Evolutionary conservation across 2,113 vertebrate species (phyloP).

Genomic region (Aphyosemion australe): DNA sequence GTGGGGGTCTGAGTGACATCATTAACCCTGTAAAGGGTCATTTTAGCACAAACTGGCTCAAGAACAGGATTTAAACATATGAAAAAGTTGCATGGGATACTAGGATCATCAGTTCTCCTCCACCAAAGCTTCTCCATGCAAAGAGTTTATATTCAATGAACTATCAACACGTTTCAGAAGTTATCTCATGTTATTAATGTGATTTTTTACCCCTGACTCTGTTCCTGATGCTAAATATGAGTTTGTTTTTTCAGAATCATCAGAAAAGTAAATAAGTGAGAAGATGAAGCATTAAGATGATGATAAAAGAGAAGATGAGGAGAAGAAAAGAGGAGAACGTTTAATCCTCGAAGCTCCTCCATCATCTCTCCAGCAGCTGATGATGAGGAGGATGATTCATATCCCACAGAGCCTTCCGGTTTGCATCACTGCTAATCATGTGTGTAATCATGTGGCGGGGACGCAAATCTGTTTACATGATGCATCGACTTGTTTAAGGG

Average conservation of each 20-base stretch:
- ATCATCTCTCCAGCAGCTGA: slow-evolving; percentile 57
- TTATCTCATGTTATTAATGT: too few species aligned
- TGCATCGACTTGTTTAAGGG: neutral
- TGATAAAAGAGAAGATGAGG: neutral
- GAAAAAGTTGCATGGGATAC: too few species aligned
- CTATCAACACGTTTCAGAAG: too few species aligned
- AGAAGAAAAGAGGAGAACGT: slow-evolving; percentile 26
- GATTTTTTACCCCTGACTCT: too few species aligned
- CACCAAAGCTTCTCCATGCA: too few species aligned
- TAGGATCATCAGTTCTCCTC: too few species aligned
- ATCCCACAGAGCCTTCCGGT: slow-evolving; percentile 47
- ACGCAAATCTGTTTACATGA: slow-evolving; percentile 14
- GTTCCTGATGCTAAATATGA: neutral
- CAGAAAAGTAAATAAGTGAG: neutral
- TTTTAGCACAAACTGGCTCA: too few species aligned
- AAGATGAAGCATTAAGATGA: neutral
- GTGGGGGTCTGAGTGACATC: too few species aligned
- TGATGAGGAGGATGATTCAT: slow-evolving; percentile 49
- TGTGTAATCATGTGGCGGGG: slow-evolving; percentile 14
- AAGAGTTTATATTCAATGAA: too few species aligned
- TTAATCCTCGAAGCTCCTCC: slow-evolving; percentile 48
- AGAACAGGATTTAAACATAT: too few species aligned
- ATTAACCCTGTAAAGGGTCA: too few species aligned
- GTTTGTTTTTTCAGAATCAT: neutral
- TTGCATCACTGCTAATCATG: slow-evolving; percentile 38